phyloP scores from a whole-genome alignment of 2,888 invertebrate genomes.

The Erebia aethiops region DNA sequence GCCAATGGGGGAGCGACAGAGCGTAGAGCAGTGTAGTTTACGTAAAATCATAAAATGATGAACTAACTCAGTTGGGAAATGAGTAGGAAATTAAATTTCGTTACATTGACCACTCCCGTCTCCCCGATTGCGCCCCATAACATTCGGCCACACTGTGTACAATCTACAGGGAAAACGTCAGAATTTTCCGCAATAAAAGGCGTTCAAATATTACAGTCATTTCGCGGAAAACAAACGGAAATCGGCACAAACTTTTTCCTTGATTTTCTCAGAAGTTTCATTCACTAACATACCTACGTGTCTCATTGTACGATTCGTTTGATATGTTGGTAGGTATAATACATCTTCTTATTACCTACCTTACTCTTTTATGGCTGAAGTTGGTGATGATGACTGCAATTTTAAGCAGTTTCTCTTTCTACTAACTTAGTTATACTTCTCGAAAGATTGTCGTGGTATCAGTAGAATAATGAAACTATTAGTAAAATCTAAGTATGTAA shows the following conservation, averaged over 20 bases:
- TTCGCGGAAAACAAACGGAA: slow-evolving; percentile 26
- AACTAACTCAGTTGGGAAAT: slow-evolving; percentile 11
- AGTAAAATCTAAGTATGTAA: background rate
- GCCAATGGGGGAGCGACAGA: background rate
- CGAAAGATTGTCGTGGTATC: background rate
- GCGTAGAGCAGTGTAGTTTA: slow-evolving; percentile 1
- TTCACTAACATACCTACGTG: slow-evolving; percentile 6
- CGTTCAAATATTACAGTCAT: slow-evolving; percentile 21
- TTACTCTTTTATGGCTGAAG: background rate
- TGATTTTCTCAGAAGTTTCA: slow-evolving; percentile 6
- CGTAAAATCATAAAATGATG: background rate
- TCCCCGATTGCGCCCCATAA: background rate
- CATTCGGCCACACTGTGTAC: background rate
- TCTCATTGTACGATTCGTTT: slow-evolving; percentile 8
- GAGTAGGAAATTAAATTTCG: slow-evolving; percentile 4
- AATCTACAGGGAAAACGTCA: background rate
- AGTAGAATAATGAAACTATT: background rate
- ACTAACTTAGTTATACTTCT: background rate
- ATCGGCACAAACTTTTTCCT: slow-evolving; percentile 22
- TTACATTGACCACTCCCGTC: background rate
- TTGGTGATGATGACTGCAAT: background rate
- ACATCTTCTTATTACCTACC: background rate
- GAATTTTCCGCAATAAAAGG: slow-evolving; percentile 11
- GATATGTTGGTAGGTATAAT: background rate
- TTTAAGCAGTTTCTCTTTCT: background rate